Percentiles rank a stretch among this genome's conserved stretches.
Conservation (phyloP, 2,113 vertebrate genomes). For the Platycercus adscitus region DNA sequence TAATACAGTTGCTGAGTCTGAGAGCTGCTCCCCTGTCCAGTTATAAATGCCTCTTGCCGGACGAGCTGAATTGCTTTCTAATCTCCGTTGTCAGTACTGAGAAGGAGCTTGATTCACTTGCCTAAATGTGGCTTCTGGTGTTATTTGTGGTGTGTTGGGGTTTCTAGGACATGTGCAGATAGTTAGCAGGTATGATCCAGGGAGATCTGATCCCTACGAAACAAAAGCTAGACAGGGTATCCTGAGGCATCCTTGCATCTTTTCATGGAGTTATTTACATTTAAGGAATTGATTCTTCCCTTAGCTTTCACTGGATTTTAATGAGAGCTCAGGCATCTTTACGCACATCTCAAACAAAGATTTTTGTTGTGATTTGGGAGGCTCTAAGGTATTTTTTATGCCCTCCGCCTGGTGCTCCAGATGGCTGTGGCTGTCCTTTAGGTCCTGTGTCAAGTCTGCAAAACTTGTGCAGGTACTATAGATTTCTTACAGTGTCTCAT, state of each 20-base stretch:
- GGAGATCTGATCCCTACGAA: not conserved
- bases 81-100: not conserved
- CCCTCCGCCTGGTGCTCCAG: not conserved
- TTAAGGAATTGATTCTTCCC: not conserved
- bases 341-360: not conserved
- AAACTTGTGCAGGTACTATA: not conserved
- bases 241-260: not conserved
- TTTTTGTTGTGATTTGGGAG: not conserved
- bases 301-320: not conserved
- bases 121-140: not conserved
- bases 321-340: not conserved
- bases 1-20: not conserved
- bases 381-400: not conserved
- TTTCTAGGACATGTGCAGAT: not conserved
- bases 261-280: not conserved
- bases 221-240: not conserved
- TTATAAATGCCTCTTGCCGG: not conserved
- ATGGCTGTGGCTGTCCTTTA: not conserved
- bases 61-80: not conserved
- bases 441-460: not conserved
- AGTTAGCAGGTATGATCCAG: not conserved
- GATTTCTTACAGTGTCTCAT: not conserved
- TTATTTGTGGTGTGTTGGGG: not conserved
- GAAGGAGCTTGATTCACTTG: not conserved
- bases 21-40: not conserved